Evolutionary conservation across 2,113 vertebrate genomes (phyloP), one percentile per base, ranked within the genome.

Genomic region (Planiliza haematocheilus): DNA sequence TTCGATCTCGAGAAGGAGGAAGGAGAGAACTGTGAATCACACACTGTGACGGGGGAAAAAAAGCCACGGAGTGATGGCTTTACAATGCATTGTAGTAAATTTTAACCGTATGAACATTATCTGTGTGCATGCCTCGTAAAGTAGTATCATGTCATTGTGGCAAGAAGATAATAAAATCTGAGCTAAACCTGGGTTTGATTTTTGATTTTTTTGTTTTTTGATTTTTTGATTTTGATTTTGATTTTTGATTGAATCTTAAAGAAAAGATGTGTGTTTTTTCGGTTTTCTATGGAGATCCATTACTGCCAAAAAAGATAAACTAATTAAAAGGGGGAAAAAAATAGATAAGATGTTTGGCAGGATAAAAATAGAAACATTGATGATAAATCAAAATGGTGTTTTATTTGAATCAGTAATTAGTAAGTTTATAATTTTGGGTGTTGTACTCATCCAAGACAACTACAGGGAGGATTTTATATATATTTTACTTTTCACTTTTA

Each of bases 101-200:
- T 83, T 64, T 90, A 94, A 90, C 86, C 88, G 90, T 82, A 86
- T 78, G 73, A 84, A 84, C 87, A 89, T 90, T 91, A 88, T 92
- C 90, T 94, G 94, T 95, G 95, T 97, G 97, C 97, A 98, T 98
- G 97, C 96, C 91, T 93, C 91, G 90, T 94, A 93, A 92, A 93
- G 88, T 95, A 95, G 94, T 94, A 92, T 77, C 84, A 91, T 89
- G 91, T 92, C 91, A 91, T 85, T 86, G 88, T 93, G 90, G 90
- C 83, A 87, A 88, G 84, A 87, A 88, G 84, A 87, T 81, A 89
- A 92, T 92, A 91, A 91, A 94, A 90, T 85, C 65, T 80, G 84
- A 89, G 86, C 69, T 84, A 66, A 88, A 86, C 73, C 24, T 73
- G 75, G 14, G 73, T 88, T 67, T 8, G 41, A 18, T 41, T 24